Evolutionary conservation across 2,113 vertebrate species (phyloP).

Genomic region (Anas platyrhynchos): DNA sequence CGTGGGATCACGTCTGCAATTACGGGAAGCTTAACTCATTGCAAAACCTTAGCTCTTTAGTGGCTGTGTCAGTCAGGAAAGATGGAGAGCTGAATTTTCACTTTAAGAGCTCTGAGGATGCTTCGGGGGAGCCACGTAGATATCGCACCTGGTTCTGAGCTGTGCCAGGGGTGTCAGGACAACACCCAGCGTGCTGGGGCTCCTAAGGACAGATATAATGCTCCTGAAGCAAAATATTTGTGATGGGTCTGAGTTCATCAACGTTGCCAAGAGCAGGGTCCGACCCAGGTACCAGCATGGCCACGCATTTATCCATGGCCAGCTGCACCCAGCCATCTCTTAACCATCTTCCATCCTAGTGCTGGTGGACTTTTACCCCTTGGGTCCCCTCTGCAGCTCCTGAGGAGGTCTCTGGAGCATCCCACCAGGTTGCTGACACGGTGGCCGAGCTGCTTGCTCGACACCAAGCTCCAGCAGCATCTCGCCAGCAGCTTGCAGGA

Average conservation of each 20-base stretch:
- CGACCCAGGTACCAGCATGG: rapidly evolving
- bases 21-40: not conserved
- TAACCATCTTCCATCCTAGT: not conserved
- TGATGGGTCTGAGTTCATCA: not conserved
- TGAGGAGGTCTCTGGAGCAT: not conserved
- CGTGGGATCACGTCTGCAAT: not conserved
- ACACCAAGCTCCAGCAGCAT: not conserved
- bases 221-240: not conserved
- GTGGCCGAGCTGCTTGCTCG: not conserved
- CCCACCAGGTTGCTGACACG: not conserved
- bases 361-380: not conserved
- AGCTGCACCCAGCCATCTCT: not conserved
- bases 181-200: not conserved
- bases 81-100: rapidly evolving
- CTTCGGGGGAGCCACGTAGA: not conserved
- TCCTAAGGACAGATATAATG: not conserved
- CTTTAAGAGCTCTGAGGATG: not conserved
- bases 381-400: not conserved
- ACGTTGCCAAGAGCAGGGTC: not conserved
- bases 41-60: not conserved
- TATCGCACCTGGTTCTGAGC: not conserved
- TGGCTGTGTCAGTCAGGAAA: not conserved
- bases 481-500: not conserved
- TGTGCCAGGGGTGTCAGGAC: not conserved
- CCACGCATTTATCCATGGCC: not conserved